phyloP scores from a whole-genome alignment of 2,797 vertebrate genomes.

The Enteromius thamalakanensis region DNA sequence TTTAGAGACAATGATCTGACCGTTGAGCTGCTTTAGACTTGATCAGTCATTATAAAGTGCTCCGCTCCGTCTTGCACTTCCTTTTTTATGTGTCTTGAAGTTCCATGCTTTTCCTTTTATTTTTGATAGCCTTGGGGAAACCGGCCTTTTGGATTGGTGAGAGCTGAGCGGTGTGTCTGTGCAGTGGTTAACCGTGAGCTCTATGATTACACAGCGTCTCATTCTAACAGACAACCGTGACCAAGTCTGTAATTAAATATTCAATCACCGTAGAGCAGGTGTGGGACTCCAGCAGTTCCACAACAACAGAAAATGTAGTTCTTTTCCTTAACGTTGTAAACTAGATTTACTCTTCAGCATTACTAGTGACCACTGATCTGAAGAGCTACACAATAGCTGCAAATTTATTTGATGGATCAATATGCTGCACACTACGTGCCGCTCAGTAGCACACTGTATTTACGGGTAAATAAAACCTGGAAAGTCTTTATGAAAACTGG shows the following conservation, averaged over 20 bases:
- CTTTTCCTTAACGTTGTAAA: conserved; percentile 19
- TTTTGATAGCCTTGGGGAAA: conserved; percentile 23
- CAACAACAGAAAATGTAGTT: conserved; percentile 12
- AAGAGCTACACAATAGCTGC: conserved; percentile 40
- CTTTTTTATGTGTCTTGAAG: conserved; percentile 10
- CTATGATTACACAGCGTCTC: conserved; percentile 42
- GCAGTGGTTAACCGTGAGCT: conserved; percentile 30
- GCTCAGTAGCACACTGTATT: conserved; percentile 75
- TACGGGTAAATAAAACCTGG: conserved; percentile 80
- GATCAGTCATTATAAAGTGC: conserved; percentile 30
- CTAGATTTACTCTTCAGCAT: conserved; percentile 35
- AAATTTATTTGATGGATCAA: conserved; percentile 68
- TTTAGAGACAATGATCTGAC: conserved; percentile 47
- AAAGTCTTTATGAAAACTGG: conserved; percentile 79
- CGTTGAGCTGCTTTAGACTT: conserved; percentile 49
- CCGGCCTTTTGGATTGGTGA: background rate
- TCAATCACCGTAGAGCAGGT: conserved; percentile 36
- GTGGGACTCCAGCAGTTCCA: conserved; percentile 23
- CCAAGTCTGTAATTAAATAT: conserved; percentile 45
- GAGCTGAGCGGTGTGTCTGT: background rate
- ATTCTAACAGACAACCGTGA: conserved; percentile 36
- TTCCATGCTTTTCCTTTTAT: conserved; percentile 23
- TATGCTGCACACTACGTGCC: conserved; percentile 69
- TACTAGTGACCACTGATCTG: conserved; percentile 46
- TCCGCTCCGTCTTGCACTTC: conserved; percentile 10